A percentile compares a stretch with the other conserved stretches of the same genome.
phyloP scores from a whole-genome alignment of 2,113 vertebrate genomes.

The Cyanoliseus patagonus region DNA sequence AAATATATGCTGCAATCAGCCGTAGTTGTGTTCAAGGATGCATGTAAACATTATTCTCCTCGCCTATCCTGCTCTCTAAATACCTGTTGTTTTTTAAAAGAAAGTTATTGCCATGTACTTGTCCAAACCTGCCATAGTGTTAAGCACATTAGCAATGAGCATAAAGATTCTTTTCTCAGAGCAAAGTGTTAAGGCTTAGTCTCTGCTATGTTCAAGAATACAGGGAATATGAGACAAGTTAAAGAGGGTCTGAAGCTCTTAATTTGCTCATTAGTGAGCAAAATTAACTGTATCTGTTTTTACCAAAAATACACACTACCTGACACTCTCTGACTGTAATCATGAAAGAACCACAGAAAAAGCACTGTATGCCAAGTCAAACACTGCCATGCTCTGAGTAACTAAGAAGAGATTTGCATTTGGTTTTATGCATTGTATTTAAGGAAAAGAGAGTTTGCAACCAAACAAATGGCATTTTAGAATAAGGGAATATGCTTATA shows the following conservation, averaged over 20 bases:
- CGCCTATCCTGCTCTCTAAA: not conserved
- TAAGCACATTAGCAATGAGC: not conserved
- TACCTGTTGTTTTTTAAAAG: not conserved
- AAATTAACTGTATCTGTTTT: not conserved
- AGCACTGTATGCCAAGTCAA: not conserved
- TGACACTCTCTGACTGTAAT: not conserved
- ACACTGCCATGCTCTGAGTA: not conserved
- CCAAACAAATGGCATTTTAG: not conserved
- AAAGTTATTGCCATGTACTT: not conserved
- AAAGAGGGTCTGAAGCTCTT: not conserved
- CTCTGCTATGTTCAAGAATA: not conserved
- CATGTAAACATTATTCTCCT: not conserved
- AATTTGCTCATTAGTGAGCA: not conserved
- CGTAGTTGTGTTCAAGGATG: not conserved
- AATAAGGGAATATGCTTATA: not conserved
- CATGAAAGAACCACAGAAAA: not conserved
- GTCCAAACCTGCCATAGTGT: not conserved
- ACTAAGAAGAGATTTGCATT: not conserved
- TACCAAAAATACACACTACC: not conserved
- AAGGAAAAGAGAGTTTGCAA: not conserved
- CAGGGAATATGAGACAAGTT: not conserved
- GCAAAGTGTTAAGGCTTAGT: not conserved
- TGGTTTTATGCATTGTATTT: not conserved
- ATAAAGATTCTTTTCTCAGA: not conserved
- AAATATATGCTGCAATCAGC: not conserved